A percentile compares a stretch with the other conserved stretches of the same genome.
These are phyloP conservation scores for Cephus spinipes DNA, from an alignment of 2,888 invertebrate species.

Conservation along the genomic window DNA sequence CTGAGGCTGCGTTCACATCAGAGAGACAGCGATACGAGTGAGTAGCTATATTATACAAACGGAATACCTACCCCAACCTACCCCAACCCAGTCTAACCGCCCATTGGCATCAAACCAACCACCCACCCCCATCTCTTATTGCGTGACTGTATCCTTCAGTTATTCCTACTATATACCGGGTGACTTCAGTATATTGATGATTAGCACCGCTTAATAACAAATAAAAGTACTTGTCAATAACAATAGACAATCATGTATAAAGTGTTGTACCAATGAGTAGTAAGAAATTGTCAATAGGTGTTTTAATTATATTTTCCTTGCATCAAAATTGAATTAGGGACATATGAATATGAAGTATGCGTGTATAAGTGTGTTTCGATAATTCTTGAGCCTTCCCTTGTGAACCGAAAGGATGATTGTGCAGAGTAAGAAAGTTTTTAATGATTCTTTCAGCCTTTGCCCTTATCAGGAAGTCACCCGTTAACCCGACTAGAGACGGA, in stretches of 20 bases:
- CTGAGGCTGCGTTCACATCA: slow-evolving; percentile 55
- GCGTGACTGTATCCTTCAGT: slow-evolving; percentile 47
- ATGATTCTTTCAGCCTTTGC: neutral
- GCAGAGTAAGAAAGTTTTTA: neutral
- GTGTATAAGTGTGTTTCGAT: neutral
- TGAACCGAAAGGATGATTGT: no score
- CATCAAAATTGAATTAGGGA: neutral
- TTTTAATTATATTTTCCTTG: neutral
- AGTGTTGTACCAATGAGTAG: neutral
- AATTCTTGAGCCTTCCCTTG: no score
- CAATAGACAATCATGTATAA: neutral
- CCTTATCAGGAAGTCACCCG: slow-evolving; percentile 30
- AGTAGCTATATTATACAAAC: slow-evolving; percentile 56
- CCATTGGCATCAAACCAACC: slow-evolving; percentile 57
- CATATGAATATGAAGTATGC: neutral
- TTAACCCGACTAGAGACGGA: slow-evolving; percentile 34
- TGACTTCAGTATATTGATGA: slow-evolving; percentile 15
- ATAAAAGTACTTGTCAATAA: neutral
- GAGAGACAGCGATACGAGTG: slow-evolving; percentile 51
- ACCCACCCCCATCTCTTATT: slow-evolving; percentile 38
- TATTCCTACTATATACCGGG: slow-evolving; percentile 33
- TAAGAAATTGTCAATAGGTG: neutral
- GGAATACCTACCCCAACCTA: slow-evolving; percentile 50
- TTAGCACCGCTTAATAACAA: neutral
- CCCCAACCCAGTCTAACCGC: slow-evolving; percentile 39